Evolutionary conservation across 2,888 invertebrate species (phyloP), one percentile per base, ranked within the genome.

Genomic region (Hoplodrina ambigua): DNA sequence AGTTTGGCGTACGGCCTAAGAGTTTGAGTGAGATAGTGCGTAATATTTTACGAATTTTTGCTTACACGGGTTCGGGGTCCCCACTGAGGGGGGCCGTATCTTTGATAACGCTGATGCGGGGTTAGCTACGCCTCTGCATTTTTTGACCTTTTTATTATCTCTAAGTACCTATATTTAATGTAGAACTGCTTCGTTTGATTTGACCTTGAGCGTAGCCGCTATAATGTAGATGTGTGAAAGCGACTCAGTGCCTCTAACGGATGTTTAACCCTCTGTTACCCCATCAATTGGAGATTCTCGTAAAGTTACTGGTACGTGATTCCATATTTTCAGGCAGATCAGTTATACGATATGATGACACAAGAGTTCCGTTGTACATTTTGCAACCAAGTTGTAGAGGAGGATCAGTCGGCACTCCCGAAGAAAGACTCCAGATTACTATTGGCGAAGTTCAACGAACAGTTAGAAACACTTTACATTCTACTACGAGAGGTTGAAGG

Each of bases 371-470:
- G 98, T 58, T 99, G 99, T 94, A 99, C 99, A 66, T 98, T 97
- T 91, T 99, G 99, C 91, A 97, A 97, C 69, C 97, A 97, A 92
- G 97, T 98, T 0, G 99, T 99, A 0, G 98, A 99, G 90, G 99
- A 99, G 92, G 99, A 99, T 94, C 98, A 98, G 86, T 98, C 98
- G 55, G 99, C 99, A 17, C 96, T 99, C 84, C 99, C 99, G 2
- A 98, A 98, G 93, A 98, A 98, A 93, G 99, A 99, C 92, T 99
- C 99, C 0, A 96, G 99, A 68, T 96, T 99, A 63, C 94, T 99
- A 86, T 93, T 99, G 88, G 99, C 99, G 7, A 98, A 98, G 91
- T 99, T 99, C 90, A 99, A 99, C 89, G 99, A 99, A 90, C 99
- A 99, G 90, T 95, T 99, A 77, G 98, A 99, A 91, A 98, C 98